Conservation (phyloP, 2,888 invertebrate genomes). For the Xestia rhomboidea region DNA sequence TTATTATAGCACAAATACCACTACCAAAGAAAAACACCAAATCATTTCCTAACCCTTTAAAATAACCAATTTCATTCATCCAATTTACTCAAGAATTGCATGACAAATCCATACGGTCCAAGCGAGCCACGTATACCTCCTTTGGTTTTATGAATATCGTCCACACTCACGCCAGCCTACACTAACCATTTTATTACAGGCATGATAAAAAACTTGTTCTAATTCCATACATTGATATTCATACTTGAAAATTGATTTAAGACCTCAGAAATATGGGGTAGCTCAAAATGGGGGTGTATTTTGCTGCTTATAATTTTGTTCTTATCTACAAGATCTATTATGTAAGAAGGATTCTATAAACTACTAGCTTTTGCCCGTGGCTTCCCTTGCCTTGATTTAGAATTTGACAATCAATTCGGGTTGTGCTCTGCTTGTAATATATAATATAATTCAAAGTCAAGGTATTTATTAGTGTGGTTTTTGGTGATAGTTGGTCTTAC, state of each 20-base stretch:
- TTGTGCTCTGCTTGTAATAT: no score
- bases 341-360: slow-evolving; percentile 16
- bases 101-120: slow-evolving; percentile 43
- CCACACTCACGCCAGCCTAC: slow-evolving; percentile 51
- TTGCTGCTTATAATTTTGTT: slow-evolving; percentile 10
- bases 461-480: no score
- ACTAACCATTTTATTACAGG: slow-evolving; percentile 50
- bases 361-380: background rate
- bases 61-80: slow-evolving; percentile 44
- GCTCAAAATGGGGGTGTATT: slow-evolving; percentile 20
- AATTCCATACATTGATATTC: slow-evolving; percentile 54
- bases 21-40: background rate
- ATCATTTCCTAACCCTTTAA: background rate
- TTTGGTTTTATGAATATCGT: slow-evolving; percentile 56
- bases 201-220: slow-evolving; percentile 56
- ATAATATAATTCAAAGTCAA: no score
- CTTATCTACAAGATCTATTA: slow-evolving; percentile 35
- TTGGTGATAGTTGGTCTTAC: no score
- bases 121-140: slow-evolving; percentile 35
- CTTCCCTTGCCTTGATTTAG: no score
- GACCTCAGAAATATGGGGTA: slow-evolving; percentile 2
- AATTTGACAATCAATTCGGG: no score
- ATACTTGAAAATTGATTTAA: slow-evolving; percentile 53
- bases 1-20: no score
- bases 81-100: slow-evolving; percentile 41